Evolutionary conservation across 2,113 vertebrate species (phyloP).

Genomic region (Labrus mixtus): DNA sequence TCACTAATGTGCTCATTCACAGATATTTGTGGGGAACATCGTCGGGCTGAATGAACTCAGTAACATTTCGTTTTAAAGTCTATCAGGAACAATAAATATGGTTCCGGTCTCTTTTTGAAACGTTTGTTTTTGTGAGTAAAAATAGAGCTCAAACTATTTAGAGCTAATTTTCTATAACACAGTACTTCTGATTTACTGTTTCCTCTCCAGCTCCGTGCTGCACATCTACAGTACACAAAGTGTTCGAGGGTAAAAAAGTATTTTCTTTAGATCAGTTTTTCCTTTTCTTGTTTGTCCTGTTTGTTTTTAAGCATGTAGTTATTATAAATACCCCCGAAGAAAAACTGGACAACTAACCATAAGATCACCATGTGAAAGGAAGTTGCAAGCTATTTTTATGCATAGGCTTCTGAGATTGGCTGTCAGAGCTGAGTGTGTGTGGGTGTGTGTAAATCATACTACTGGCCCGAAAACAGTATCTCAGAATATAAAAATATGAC

Average conservation of each 20-base stretch:
- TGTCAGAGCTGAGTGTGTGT: not conserved
- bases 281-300: not conserved
- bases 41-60: not conserved
- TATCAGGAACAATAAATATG: not conserved
- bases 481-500: not conserved
- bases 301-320: not conserved
- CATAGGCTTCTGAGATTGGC: not conserved
- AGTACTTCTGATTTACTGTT: conserved; percentile 9
- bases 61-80: not conserved
- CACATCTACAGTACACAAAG: not conserved
- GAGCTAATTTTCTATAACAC: conserved; percentile 2
- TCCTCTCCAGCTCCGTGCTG: not conserved
- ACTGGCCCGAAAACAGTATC: not conserved
- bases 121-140: conserved; percentile 10
- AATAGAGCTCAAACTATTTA: conserved; percentile 33
- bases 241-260: not conserved
- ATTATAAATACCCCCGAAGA: conserved; percentile 7
- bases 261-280: not conserved
- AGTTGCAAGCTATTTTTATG: conserved; percentile 15
- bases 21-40: not conserved
- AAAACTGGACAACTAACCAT: not conserved
- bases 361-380: conserved; percentile 15
- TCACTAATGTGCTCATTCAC: not conserved
- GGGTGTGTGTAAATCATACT: conserved; percentile 26
- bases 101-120: not conserved